Conservation (phyloP, 2,888 invertebrate species). For the Drosophila tanythrix region DNA sequence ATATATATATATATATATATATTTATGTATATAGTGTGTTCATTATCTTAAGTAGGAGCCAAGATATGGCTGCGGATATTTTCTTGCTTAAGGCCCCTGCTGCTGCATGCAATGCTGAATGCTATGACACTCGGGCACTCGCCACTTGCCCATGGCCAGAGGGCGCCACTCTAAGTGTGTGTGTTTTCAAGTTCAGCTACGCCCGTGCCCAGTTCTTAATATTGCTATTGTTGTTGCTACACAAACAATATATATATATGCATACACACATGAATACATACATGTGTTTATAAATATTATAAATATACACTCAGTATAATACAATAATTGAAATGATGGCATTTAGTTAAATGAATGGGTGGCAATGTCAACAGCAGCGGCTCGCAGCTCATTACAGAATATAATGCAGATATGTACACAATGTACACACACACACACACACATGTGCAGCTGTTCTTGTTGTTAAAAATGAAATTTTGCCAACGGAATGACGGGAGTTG, state of each 20-base stretch:
- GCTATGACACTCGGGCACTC: slow-evolving; percentile 39
- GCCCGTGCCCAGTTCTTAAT: slow-evolving; percentile 32
- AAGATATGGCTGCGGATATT: slow-evolving; percentile 41
- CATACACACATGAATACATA: slow-evolving; percentile 9
- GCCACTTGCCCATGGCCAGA: slow-evolving; percentile 34
- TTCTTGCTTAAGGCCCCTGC: slow-evolving; percentile 21
- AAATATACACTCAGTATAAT: slow-evolving; percentile 41
- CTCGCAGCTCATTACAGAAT: slow-evolving; percentile 56
- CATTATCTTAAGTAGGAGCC: slow-evolving; percentile 50
- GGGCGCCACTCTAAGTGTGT: slow-evolving; percentile 45
- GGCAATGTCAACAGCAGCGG: slow-evolving; percentile 63
- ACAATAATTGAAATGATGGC: slow-evolving; percentile 64
- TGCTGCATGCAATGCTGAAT: slow-evolving; percentile 29
- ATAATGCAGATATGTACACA: slow-evolving; percentile 54
- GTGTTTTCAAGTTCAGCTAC: slow-evolving; percentile 54
- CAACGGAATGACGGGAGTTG: background rate
- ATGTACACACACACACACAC: slow-evolving; percentile 5
- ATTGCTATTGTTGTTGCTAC: slow-evolving; percentile 14
- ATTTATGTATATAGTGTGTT: slow-evolving; percentile 16
- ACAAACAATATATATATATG: slow-evolving; percentile 21
- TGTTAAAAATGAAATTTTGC: slow-evolving; percentile 35
- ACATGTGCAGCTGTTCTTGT: slow-evolving; percentile 45
- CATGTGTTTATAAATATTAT: slow-evolving; percentile 45
- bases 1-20: background rate
- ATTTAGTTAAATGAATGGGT: slow-evolving; percentile 62